Base-by-base conservation (phyloP, 2,888 invertebrate species). In the Amaurobius ferox region DNA sequence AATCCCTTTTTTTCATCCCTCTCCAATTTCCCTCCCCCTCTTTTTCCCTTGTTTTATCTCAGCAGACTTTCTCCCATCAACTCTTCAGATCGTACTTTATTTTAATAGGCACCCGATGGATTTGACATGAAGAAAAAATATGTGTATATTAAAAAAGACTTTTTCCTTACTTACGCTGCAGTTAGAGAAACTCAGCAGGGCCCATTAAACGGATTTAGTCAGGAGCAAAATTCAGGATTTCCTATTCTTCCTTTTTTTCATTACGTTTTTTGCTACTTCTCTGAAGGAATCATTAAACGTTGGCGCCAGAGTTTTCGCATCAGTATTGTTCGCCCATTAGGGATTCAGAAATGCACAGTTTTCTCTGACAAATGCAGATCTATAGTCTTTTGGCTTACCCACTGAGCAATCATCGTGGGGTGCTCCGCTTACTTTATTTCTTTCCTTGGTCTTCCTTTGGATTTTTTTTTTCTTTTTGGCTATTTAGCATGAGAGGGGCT, bases 151-250 rank as follows among this genome's bases (percentile, higher is more conserved):
- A 83, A 77, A 85, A 83, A 83, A 70, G 70, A 19, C 23, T 55
- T 23, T 29, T 66, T 29, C 78, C 71, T 66, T 61, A 71, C 66
- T 72, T 85, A 77, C 30, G 66, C 77, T 62, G 77, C 83, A 85
- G 83, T 85, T 85, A 85, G 55, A 55, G 77, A 85, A 85, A 85
- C 83, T 85, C 83, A 66, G 77, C 55, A 77, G 77, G 83, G 77
- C 72, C 83, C 83, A 85, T 85, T 85, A 85, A 85, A 85, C 83
- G 83, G 83, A 85, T 85, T 85, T 85, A 85, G 83, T 85, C 83
- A 72, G 83, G 83, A 85, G 83, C 83, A 85, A 77, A 85, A 85
- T 85, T 85, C 83, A 77, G 83, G 83, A 85, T 85, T 85, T 85
- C 83, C 83, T 85, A 67, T 85, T 77, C 77, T 72, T 29, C 62